phyloP scores from a whole-genome alignment of 1,140 invertebrate genomes.

The Matsumurasca onukii region DNA sequence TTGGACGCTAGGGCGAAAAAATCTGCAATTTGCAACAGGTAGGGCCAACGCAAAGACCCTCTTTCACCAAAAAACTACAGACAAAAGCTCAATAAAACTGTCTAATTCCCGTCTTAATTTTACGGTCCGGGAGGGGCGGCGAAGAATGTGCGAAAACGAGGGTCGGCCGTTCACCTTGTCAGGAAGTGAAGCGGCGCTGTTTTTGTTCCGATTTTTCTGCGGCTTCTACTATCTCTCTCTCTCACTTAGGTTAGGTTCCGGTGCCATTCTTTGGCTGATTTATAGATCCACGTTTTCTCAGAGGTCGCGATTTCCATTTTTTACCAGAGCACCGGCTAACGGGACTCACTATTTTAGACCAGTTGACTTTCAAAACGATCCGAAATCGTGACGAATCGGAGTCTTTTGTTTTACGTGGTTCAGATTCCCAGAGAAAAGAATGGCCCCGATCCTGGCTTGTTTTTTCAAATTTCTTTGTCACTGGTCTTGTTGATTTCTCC shows the following conservation, averaged over 20 bases:
- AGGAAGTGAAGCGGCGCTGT: background rate
- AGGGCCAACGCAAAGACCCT: constrained; percentile 4
- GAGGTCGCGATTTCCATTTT: background rate
- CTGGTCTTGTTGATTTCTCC: no score
- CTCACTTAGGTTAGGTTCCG: background rate
- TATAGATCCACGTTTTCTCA: constrained; percentile 14
- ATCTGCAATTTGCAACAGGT: constrained; percentile 24
- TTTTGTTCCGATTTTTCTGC: background rate
- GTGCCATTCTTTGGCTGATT: constrained; percentile 23
- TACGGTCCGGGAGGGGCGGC: constrained; percentile 4
- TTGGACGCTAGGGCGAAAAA: no score
- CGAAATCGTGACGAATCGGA: constrained; percentile 10
- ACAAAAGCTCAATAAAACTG: constrained; percentile 25
- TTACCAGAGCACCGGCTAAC: background rate
- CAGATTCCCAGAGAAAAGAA: no score
- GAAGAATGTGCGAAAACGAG: constrained; percentile 23
- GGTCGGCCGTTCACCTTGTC: constrained; percentile 20
- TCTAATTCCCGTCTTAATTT: constrained; percentile 26
- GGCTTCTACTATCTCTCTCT: background rate
- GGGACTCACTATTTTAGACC: no score
- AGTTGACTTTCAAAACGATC: no score
- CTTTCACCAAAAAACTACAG: constrained; percentile 12
- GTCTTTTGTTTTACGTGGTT: no score
- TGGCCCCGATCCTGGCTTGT: no score
- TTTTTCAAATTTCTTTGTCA: no score